A percentile compares a stretch with the other conserved stretches of the same genome.
Conservation (phyloP, 2,888 invertebrate species). For the Erebia ligea region DNA sequence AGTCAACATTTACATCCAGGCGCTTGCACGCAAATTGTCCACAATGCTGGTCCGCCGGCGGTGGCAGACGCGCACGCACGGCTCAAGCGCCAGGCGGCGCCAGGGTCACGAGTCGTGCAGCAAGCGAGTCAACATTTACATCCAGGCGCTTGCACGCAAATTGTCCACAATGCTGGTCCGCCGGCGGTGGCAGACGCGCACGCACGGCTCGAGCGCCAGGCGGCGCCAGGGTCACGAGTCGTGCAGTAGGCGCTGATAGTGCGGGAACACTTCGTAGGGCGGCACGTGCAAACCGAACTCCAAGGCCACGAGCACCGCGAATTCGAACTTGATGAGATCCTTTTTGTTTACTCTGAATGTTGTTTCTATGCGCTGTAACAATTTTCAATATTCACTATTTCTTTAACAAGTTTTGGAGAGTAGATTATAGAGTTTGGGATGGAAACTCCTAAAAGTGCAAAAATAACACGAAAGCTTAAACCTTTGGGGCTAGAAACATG, state of each 20-base stretch:
- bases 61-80: conserved; percentile 41
- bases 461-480: no score
- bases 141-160: conserved; percentile 58
- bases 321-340: conserved; percentile 95
- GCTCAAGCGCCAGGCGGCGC: conserved; percentile 57
- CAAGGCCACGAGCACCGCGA: conserved; percentile 96
- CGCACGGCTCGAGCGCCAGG: conserved; percentile 49
- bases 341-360: conserved; percentile 95
- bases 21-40: conserved; percentile 58
- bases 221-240: conserved; percentile 89
- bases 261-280: conserved; percentile 95
- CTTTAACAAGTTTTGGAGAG: not conserved
- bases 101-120: conserved; percentile 94
- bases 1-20: conserved; percentile 55
- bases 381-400: not conserved
- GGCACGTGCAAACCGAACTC: conserved; percentile 97
- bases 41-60: conserved; percentile 67
- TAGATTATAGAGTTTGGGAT: no score
- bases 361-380: conserved; percentile 91
- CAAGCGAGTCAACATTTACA: conserved; percentile 80
- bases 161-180: conserved; percentile 69
- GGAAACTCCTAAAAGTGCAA: no score
- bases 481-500: no score
- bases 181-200: conserved; percentile 50
- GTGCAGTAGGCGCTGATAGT: conserved; percentile 96